Conservation (phyloP, 2,888 invertebrate species). For the Coronaproctus castanopsis region DNA sequence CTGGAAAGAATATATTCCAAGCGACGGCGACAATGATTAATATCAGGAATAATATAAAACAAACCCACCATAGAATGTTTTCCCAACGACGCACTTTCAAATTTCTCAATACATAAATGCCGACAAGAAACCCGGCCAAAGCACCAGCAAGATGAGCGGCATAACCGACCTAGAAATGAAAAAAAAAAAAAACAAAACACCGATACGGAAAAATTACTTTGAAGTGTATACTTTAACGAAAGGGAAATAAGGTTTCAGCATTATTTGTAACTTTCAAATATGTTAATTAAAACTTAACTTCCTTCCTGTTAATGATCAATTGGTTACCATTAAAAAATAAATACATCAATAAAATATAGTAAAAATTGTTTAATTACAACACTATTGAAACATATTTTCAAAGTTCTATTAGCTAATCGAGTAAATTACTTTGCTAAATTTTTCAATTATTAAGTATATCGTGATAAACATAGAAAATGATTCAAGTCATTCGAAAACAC, state of each 20-base stretch:
- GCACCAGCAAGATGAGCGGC: constrained; percentile 87
- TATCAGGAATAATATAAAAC: constrained; percentile 44
- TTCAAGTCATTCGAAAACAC: no score
- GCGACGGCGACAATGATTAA: constrained; percentile 51
- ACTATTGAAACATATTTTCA: no score
- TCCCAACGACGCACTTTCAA: constrained; percentile 62
- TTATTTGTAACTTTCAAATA: neutral
- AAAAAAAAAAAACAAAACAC: neutral
- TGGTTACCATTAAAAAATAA: no score
- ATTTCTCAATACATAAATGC: constrained; percentile 66
- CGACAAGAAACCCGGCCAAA: constrained; percentile 62
- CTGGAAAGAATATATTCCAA: constrained; percentile 46
- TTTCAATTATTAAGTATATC: no score
- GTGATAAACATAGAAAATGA: no score
- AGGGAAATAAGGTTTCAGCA: neutral
- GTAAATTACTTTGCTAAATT: no score
- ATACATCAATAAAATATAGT: no score
- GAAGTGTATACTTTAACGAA: neutral
- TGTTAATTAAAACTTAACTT: neutral
- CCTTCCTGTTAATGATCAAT: no score
- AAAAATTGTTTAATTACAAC: no score
- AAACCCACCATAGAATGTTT: constrained; percentile 58
- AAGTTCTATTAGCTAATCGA: no score
- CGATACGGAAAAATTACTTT: neutral
- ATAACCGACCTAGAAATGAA: constrained; percentile 50